phyloP scores from a whole-genome alignment of 2,797 vertebrate genomes.

The Manis javanica region DNA sequence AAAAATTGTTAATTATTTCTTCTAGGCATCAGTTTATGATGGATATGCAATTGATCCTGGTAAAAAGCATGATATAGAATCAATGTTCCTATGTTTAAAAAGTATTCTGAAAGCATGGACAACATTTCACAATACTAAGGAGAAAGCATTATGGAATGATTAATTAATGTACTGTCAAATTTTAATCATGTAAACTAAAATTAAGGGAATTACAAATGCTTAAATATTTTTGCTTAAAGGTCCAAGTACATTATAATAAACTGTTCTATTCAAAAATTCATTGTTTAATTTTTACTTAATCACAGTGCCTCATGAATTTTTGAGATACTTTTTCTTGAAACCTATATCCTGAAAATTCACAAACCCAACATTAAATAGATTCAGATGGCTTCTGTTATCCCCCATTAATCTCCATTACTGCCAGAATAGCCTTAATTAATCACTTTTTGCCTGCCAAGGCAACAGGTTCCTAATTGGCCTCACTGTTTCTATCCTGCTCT shows the following conservation, averaged over 20 bases:
- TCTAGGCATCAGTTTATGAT: slow-evolving; percentile 47
- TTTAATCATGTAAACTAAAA: slow-evolving; percentile 38
- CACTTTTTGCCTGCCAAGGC: background rate
- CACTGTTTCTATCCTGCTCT: background rate
- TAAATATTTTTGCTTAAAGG: slow-evolving; percentile 2
- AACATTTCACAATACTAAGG: background rate
- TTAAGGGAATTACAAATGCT: slow-evolving; percentile 30
- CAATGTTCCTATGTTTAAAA: background rate
- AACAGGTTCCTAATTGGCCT: background rate
- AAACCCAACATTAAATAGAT: background rate
- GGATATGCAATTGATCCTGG: background rate
- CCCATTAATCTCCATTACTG: slow-evolving; percentile 16
- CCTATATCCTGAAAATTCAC: background rate
- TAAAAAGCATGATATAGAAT: slow-evolving; percentile 36
- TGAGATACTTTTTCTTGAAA: slow-evolving; percentile 34
- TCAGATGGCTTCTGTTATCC: background rate
- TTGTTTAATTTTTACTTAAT: slow-evolving; percentile 46
- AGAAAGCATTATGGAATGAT: background rate
- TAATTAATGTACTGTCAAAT: background rate
- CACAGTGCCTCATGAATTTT: background rate
- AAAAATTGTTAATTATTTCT: slow-evolving; percentile 53
- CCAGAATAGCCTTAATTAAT: slow-evolving; percentile 14
- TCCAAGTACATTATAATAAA: background rate
- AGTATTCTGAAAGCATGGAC: background rate
- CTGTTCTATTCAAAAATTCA: background rate